A percentile compares a stretch with the other conserved stretches of the same genome.
Evolutionary conservation across 2,888 invertebrate genomes (phyloP).

Genomic region (Himalopsyche tibetana): DNA sequence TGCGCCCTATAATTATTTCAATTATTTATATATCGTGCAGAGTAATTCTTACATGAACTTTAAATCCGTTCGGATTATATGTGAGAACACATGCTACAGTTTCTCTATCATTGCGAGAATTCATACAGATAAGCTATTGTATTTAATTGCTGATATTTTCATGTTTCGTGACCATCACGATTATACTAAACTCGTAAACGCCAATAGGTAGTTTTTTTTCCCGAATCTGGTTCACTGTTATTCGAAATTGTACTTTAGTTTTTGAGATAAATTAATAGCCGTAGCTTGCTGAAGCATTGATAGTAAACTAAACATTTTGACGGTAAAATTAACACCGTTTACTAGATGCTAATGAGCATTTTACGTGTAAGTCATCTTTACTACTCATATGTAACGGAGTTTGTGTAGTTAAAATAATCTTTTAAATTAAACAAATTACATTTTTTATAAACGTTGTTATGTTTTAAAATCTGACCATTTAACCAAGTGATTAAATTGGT

Average conservation of each 20-base stretch:
- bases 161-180: neutral
- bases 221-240: slow-evolving; percentile 35
- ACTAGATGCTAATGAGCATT: neutral
- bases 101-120: neutral
- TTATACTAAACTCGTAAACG: neutral
- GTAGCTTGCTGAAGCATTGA: neutral
- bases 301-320: neutral
- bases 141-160: slow-evolving; percentile 17
- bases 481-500: too few relatives aligned
- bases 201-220: neutral
- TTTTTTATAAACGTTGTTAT: neutral
- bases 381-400: neutral
- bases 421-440: neutral
- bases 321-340: slow-evolving; percentile 3
- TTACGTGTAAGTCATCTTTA: slow-evolving; percentile 3
- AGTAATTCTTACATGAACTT: neutral
- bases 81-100: neutral
- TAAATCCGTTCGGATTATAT: slow-evolving; percentile 9
- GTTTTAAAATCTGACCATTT: too few relatives aligned
- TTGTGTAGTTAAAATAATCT: neutral
- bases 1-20: slow-evolving; percentile 32
- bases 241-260: neutral
- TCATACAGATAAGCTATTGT: neutral
- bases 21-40: slow-evolving; percentile 12
- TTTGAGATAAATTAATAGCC: neutral